Evolutionary conservation across 1,140 invertebrate genomes (phyloP).

Genomic region (Globodera ellingtonae): DNA sequence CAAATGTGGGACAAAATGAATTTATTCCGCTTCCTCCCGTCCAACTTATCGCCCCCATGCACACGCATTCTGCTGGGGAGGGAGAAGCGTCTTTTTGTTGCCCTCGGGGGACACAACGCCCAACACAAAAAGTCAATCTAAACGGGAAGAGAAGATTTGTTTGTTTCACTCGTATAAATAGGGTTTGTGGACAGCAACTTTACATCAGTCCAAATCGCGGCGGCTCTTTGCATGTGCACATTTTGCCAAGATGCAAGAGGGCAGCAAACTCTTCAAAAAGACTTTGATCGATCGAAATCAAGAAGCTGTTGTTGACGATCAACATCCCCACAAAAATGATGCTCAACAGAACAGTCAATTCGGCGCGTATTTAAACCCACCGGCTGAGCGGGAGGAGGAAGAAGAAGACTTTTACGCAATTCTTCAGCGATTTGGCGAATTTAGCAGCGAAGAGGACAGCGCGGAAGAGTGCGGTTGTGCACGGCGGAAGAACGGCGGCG

Average conservation of each 20-base stretch:
- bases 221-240: background rate
- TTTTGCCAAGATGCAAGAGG: background rate
- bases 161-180: background rate
- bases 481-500: slow-evolving; percentile 12
- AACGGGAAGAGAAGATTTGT: background rate
- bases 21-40: slow-evolving; percentile 23
- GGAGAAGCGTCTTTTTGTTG: background rate
- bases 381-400: slow-evolving; percentile 10
- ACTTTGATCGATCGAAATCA: background rate
- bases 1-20: slow-evolving; percentile 21
- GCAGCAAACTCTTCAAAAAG: slow-evolving; percentile 4
- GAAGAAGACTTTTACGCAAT: slow-evolving; percentile 31
- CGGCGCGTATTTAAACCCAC: background rate
- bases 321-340: background rate
- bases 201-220: background rate
- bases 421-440: background rate
- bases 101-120: background rate
- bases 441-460: background rate
- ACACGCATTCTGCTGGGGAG: background rate
- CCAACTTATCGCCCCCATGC: slow-evolving; percentile 10
- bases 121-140: background rate
- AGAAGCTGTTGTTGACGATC: background rate
- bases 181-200: background rate
- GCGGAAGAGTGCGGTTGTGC: slow-evolving; percentile 17
- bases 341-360: background rate